These are phyloP conservation scores for Hyppa rectilinea DNA, from an alignment of 2,888 invertebrate species.

Conservation along the genomic window DNA sequence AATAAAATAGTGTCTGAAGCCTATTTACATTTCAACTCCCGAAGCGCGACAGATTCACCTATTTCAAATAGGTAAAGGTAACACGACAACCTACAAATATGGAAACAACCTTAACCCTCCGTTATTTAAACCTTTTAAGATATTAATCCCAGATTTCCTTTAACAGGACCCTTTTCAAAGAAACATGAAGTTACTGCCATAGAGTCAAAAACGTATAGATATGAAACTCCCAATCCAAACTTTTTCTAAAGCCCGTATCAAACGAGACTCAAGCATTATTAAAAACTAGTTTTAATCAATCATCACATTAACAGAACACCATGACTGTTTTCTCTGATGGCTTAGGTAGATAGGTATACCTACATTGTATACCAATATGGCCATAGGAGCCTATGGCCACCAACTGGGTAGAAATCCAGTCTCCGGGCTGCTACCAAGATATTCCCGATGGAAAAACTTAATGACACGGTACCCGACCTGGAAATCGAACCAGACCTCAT, in stretches of 20 bases:
- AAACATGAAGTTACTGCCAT: constrained; percentile 47
- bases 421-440: too few relatives aligned
- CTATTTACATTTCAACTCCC: constrained; percentile 5
- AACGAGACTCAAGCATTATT: not conserved
- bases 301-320: too few relatives aligned
- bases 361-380: too few relatives aligned
- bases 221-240: not conserved
- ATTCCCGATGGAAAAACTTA: too few relatives aligned
- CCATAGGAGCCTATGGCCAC: too few relatives aligned
- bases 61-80: constrained; percentile 27
- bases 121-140: constrained; percentile 67
- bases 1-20: constrained; percentile 15
- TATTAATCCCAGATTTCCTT: constrained; percentile 68
- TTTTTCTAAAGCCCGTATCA: not conserved
- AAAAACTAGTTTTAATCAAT: not conserved
- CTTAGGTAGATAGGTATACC: too few relatives aligned
- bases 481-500: too few relatives aligned
- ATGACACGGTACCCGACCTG: too few relatives aligned
- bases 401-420: too few relatives aligned
- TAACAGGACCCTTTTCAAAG: constrained; percentile 67
- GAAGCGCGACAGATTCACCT: constrained; percentile 23
- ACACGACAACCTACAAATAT: constrained; percentile 30
- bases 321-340: too few relatives aligned
- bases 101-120: constrained; percentile 28
- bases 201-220: constrained; percentile 22